Evolutionary conservation across 2,888 invertebrate species (phyloP), one percentile per base, ranked within the genome.

Genomic region (Polyommatus icarus): DNA sequence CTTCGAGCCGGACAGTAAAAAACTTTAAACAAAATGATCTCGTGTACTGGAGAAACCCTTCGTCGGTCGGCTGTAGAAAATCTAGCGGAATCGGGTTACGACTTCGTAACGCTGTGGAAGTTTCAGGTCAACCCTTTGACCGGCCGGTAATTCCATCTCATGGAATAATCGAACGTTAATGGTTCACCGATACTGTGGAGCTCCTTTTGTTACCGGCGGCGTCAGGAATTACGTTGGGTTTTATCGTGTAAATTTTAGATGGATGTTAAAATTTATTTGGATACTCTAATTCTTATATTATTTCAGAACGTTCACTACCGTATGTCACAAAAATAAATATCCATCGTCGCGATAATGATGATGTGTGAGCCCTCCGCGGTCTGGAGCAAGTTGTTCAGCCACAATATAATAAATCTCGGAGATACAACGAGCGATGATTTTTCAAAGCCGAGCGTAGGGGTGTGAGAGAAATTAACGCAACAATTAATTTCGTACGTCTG

Each of bases 401-500:
- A 78, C 76, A 79, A 80, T 77, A 79, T 79, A 78, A 82, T 88
- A 89, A 89, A 89, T 88, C 88, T 86, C 81, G 80, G 84, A 82
- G 84, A 85, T 80, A 87, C 88, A 89, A 87, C 86, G 86, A 87
- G 87, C 85, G 90, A 91, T 91, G 90, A 92, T 92, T 92, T 91
- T 93, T 92, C 91, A 91, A 89, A 85, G 89, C 87, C 85, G 85
- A 87, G 85, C 87, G 89, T 83, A 83, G 85, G 86, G 87, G 90
- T 86, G 90, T 89, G 88, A 85, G 86, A 86, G 91, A 91, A 91
- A 87, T 89, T 89, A 89, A 88, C 88, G 87, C 86, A 87, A 89
- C 92, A 91, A 93, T 93, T 93, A 93, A 93, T 92, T 90, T 90
- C 84, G 83, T 87, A 84, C 87, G 86, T 88, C 88, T 88, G 85